These are phyloP conservation scores for Pollenia angustigena DNA, from an alignment of 2,888 invertebrate species.

Conservation along the genomic window DNA sequence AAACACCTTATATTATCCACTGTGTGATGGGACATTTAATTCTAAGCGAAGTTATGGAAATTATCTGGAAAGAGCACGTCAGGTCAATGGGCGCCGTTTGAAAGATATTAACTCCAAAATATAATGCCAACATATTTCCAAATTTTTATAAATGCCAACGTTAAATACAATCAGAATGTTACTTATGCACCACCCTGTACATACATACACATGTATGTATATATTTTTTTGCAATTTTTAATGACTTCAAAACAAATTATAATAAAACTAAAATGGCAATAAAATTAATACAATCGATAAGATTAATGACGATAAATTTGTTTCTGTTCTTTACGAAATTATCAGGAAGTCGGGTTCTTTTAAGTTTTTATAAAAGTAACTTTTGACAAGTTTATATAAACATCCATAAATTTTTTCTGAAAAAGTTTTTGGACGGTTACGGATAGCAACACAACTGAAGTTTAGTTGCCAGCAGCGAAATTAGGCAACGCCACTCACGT, in stretches of 20 bases:
- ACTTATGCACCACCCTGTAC: too few relatives aligned
- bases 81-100: too few relatives aligned
- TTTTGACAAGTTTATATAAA: not conserved
- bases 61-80: too few relatives aligned
- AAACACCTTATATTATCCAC: too few relatives aligned
- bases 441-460: not conserved
- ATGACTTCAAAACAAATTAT: not conserved
- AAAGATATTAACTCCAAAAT: too few relatives aligned
- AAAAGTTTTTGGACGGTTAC: not conserved
- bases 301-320: not conserved
- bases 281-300: not conserved
- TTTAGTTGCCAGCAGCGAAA: too few relatives aligned
- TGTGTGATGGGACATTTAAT: too few relatives aligned
- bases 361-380: not conserved
- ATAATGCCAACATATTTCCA: too few relatives aligned
- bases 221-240: not conserved
- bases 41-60: too few relatives aligned
- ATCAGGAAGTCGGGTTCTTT: slow-evolving; percentile 6
- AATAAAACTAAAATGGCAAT: not conserved
- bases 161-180: too few relatives aligned
- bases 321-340: not conserved
- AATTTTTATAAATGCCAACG: too few relatives aligned
- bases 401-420: not conserved
- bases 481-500: too few relatives aligned
- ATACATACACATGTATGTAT: not conserved